Evolutionary conservation across 2,888 invertebrate genomes (phyloP).

Genomic region (Drosophila macrothrix): DNA sequence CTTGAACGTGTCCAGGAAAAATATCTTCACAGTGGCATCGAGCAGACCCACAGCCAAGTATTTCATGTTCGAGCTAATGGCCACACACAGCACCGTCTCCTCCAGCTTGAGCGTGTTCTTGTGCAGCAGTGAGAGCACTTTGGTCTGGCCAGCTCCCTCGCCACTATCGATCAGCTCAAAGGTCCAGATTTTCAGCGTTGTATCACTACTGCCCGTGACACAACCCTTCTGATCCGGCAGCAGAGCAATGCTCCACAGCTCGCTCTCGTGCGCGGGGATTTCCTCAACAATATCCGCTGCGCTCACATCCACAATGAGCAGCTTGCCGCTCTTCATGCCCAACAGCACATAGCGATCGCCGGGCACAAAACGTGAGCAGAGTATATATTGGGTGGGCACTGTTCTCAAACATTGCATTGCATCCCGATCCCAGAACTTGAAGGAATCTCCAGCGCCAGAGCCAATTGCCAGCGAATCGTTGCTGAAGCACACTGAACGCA

Average conservation of each 20-base stretch:
- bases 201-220: conserved; percentile 94
- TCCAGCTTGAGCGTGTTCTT: conserved; percentile 93
- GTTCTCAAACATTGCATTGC: conserved; percentile 90
- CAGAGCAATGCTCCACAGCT: conserved; percentile 92
- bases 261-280: conserved; percentile 92
- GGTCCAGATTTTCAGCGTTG: conserved; percentile 96
- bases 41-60: conserved; percentile 95
- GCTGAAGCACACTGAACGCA: conserved; percentile 94
- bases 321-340: conserved; percentile 93
- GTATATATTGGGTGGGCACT: conserved; percentile 88
- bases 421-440: conserved; percentile 96
- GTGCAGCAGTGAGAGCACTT: conserved; percentile 92
- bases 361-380: conserved; percentile 91
- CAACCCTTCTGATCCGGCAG: conserved; percentile 94
- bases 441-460: conserved; percentile 93
- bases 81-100: conserved; percentile 93
- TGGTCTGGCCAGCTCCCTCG: conserved; percentile 84
- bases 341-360: conserved; percentile 95
- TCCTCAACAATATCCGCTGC: conserved; percentile 92
- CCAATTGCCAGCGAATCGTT: conserved; percentile 95
- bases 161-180: conserved; percentile 93
- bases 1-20: conserved; percentile 97
- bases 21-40: conserved; percentile 97
- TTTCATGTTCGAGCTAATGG: conserved; percentile 93
- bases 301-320: conserved; percentile 94